These are phyloP conservation scores for Scaptodrosophila latifasciaeformis DNA, from an alignment of 2,888 invertebrate genomes.

Conservation along the genomic window DNA sequence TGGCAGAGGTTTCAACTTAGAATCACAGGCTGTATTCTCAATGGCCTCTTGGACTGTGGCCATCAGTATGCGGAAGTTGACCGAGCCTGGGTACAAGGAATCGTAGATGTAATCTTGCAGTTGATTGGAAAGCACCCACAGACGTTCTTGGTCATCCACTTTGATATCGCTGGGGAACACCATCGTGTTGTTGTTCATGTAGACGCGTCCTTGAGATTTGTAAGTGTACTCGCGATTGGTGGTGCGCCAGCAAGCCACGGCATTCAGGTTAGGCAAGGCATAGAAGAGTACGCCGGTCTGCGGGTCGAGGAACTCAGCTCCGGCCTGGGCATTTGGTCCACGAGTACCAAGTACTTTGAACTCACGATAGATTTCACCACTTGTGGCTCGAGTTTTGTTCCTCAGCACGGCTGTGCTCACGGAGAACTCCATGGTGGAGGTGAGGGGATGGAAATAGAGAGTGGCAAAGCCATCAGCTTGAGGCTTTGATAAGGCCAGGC, in stretches of 20 bases:
- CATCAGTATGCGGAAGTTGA: slow-evolving; percentile 83
- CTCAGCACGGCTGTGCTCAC: slow-evolving; percentile 83
- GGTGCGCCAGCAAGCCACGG: slow-evolving; percentile 86
- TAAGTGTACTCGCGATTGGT: slow-evolving; percentile 81
- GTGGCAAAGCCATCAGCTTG: slow-evolving; percentile 81
- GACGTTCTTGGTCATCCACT: slow-evolving; percentile 81
- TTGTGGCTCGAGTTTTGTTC: slow-evolving; percentile 77
- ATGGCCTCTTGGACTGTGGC: slow-evolving; percentile 83
- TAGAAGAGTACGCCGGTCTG: slow-evolving; percentile 85
- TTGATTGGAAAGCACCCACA: slow-evolving; percentile 85
- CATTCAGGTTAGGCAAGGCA: slow-evolving; percentile 83
- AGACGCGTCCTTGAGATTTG: slow-evolving; percentile 83
- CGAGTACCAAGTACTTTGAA: slow-evolving; percentile 82
- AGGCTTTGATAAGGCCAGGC: slow-evolving; percentile 81
- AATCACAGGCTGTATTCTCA: slow-evolving; percentile 82
- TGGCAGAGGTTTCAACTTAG: slow-evolving; percentile 77
- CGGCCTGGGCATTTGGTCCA: slow-evolving; percentile 84
- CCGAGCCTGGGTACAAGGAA: slow-evolving; percentile 78
- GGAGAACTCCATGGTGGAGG: slow-evolving; percentile 84
- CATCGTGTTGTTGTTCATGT: slow-evolving; percentile 83
- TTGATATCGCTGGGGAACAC: slow-evolving; percentile 87
- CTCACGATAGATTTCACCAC: slow-evolving; percentile 78
- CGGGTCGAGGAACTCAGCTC: slow-evolving; percentile 83
- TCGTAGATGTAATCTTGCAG: slow-evolving; percentile 83
- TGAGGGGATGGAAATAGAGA: slow-evolving; percentile 87